A percentile compares a stretch with the other conserved stretches of the same genome.
phyloP scores from a whole-genome alignment of 1,140 invertebrate species.

The Druon quercuslanigerum region DNA sequence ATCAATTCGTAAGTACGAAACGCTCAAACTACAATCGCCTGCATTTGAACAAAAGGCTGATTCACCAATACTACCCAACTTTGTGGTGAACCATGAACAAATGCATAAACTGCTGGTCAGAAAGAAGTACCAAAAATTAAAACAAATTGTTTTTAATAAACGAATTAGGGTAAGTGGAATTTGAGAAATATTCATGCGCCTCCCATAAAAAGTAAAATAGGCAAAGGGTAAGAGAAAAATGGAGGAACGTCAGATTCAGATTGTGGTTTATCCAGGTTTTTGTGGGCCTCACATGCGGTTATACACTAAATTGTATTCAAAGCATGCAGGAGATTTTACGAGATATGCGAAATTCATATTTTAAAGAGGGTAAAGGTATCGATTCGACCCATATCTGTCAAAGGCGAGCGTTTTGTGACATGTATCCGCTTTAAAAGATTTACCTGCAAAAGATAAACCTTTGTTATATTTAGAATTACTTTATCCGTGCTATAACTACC shows the following conservation, averaged over 20 bases:
- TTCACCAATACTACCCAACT: too few species aligned
- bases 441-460: background rate
- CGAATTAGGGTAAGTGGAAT: too few species aligned
- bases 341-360: constrained; percentile 29
- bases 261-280: constrained; percentile 21
- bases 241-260: constrained; percentile 13
- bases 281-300: background rate
- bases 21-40: too few species aligned
- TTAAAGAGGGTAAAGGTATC: constrained; percentile 12
- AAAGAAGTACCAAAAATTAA: too few species aligned
- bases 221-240: background rate
- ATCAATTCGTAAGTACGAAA: too few species aligned
- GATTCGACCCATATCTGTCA: constrained; percentile 27
- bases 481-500: background rate
- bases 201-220: too few species aligned
- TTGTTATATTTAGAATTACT: background rate
- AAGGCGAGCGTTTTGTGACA: constrained; percentile 25
- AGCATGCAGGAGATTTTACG: constrained; percentile 19
- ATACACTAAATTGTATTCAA: constrained; percentile 31
- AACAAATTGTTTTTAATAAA: too few species aligned
- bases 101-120: too few species aligned
- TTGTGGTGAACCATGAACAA: too few species aligned
- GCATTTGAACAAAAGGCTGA: too few species aligned
- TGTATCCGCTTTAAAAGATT: constrained; percentile 16
- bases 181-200: too few species aligned